These are phyloP conservation scores for Eilema depressum DNA, from an alignment of 2,888 invertebrate species.

Conservation along the genomic window DNA sequence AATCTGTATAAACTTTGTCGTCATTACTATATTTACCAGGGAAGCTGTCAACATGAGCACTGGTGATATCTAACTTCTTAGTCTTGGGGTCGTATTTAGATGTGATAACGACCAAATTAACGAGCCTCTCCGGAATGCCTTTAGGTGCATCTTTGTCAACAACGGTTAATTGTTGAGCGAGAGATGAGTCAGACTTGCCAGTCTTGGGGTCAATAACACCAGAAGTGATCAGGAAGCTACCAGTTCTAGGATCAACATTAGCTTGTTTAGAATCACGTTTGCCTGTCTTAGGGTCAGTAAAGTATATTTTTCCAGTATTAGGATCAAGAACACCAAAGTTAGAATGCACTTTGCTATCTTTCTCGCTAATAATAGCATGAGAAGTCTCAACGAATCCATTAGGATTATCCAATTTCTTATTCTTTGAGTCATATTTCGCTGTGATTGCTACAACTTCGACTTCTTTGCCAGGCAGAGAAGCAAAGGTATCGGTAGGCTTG, in stretches of 20 bases:
- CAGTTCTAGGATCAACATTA: constrained; percentile 83
- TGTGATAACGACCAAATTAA: constrained; percentile 85
- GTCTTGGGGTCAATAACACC: constrained; percentile 88
- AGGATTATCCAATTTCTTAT: constrained; percentile 86
- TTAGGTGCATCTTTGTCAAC: constrained; percentile 81
- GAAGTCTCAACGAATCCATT: constrained; percentile 85
- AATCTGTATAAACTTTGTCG: constrained; percentile 87
- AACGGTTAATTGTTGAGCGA: constrained; percentile 85
- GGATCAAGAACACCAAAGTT: constrained; percentile 89
- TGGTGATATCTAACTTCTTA: constrained; percentile 83
- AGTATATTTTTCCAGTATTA: constrained; percentile 86
- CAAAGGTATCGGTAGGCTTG: constrained; percentile 84
- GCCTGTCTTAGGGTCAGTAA: constrained; percentile 88
- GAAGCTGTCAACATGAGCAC: constrained; percentile 78
- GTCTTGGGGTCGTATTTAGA: constrained; percentile 87
- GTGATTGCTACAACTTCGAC: constrained; percentile 88
- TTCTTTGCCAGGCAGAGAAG: constrained; percentile 75
- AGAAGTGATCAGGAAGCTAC: constrained; percentile 87
- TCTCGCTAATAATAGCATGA: constrained; percentile 88
- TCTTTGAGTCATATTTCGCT: constrained; percentile 87
- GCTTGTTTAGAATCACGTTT: constrained; percentile 89
- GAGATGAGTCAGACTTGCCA: constrained; percentile 88
- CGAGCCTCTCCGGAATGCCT: constrained; percentile 80
- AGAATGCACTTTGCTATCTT: constrained; percentile 90
- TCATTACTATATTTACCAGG: constrained; percentile 76